Percentiles rank a stretch among this genome's conserved stretches.
These are phyloP conservation scores for Diorhabda carinulata DNA, from an alignment of 1,140 invertebrate genomes.

Conservation along the genomic window DNA sequence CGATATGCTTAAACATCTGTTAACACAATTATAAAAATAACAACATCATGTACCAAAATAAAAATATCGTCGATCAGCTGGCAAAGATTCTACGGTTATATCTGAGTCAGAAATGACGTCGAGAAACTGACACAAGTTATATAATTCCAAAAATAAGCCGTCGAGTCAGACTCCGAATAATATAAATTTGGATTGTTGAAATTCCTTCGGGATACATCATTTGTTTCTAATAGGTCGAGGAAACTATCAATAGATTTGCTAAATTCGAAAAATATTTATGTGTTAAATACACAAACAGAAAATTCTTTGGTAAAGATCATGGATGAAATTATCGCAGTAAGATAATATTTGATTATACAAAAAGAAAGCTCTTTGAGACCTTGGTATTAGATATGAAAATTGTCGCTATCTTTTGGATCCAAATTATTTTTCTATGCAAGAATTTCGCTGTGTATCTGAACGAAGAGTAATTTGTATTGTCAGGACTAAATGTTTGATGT, in stretches of 20 bases:
- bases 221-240: slow-evolving; percentile 7
- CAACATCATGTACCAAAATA: slow-evolving; percentile 38
- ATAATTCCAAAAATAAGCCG: slow-evolving; percentile 23
- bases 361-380: no score
- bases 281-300: no score
- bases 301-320: no score
- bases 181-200: slow-evolving; percentile 1
- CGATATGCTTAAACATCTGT: slow-evolving; percentile 38
- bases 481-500: no score
- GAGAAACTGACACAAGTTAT: slow-evolving; percentile 16
- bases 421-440: no score
- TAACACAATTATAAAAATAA: slow-evolving; percentile 37
- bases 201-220: background rate
- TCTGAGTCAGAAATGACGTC: slow-evolving; percentile 31
- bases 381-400: no score
- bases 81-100: slow-evolving; percentile 19
- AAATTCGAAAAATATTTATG: no score
- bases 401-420: no score
- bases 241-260: background rate
- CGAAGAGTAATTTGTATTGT: no score
- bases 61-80: slow-evolving; percentile 33
- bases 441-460: no score
- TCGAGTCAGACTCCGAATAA: background rate
- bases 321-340: no score
- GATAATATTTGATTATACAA: no score